Evolutionary conservation across 2,888 invertebrate genomes (phyloP).

Genomic region (Hemistola chrysoprasaria): DNA sequence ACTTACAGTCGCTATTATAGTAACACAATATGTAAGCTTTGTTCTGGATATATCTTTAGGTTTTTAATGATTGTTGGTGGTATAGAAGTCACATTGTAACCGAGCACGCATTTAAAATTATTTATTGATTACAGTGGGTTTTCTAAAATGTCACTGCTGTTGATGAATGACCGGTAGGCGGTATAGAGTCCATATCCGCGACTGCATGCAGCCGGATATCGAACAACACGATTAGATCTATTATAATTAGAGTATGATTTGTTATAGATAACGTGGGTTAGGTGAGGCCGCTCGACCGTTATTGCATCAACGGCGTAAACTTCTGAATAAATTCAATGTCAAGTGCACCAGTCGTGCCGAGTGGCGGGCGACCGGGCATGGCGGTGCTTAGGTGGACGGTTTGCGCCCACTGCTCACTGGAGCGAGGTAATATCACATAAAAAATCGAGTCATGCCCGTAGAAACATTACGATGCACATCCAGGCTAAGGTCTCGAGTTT

Average conservation of each 20-base stretch:
- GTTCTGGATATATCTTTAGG: too few species aligned
- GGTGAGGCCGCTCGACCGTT: conserved; percentile 21
- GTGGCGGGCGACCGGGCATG: conserved; percentile 22
- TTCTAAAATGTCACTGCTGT: background rate
- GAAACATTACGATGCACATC: conserved; percentile 52
- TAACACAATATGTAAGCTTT: too few species aligned
- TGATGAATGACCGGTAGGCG: too few species aligned
- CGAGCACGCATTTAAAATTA: too few species aligned
- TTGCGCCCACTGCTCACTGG: conserved; percentile 45
- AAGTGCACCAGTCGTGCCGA: conserved; percentile 37
- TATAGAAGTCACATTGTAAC: too few species aligned
- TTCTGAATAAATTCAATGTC: conserved; percentile 48
- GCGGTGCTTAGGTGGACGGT: conserved; percentile 35
- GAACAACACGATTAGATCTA: conserved; percentile 1
- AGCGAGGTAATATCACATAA: conserved; percentile 55
- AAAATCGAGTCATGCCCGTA: conserved; percentile 59
- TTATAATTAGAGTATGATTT: background rate
- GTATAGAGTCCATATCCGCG: too few species aligned
- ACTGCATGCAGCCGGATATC: background rate
- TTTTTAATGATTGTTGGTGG: too few species aligned
- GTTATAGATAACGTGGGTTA: background rate
- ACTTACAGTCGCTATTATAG: too few species aligned
- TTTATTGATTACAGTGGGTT: background rate
- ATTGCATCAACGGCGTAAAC: conserved; percentile 34
- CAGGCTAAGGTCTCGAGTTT: conserved; percentile 59